A percentile compares a stretch with the other conserved stretches of the same genome.
These are phyloP conservation scores for Ranitomeya variabilis DNA, from an alignment of 2,113 vertebrate genomes.

Conservation along the genomic window DNA sequence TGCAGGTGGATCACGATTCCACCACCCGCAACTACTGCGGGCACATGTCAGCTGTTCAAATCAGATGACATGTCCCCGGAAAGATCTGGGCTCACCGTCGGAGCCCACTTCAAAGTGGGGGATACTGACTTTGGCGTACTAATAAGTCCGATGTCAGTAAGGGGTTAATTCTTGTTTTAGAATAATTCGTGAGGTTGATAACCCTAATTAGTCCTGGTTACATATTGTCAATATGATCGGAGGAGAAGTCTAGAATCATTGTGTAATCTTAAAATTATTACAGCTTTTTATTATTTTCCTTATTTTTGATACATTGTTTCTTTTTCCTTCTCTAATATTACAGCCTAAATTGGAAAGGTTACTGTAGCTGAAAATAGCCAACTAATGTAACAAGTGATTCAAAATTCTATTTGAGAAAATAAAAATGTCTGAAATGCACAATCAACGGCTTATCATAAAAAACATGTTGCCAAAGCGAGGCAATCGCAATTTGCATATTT, in stretches of 20 bases:
- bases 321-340: constrained; percentile 19
- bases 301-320: not conserved
- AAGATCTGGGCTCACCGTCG: no score
- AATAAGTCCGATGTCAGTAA: no score
- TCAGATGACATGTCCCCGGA: no score
- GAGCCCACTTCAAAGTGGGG: no score
- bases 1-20: no score
- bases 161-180: no score
- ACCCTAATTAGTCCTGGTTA: not conserved
- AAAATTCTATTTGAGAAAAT: constrained; percentile 26
- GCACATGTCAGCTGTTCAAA: no score
- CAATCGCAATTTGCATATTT: constrained; percentile 40
- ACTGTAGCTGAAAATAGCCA: constrained; percentile 48
- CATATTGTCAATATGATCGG: not conserved
- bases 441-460: constrained; percentile 35
- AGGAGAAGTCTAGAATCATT: not conserved
- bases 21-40: no score
- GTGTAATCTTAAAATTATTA: not conserved
- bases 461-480: not conserved
- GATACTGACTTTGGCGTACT: no score
- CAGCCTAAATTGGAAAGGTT: constrained; percentile 41
- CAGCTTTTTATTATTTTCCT: not conserved
- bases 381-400: constrained; percentile 24
- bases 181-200: not conserved
- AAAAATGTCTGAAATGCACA: constrained; percentile 38